Evolutionary conservation across 2,888 invertebrate genomes (phyloP), one percentile per base, ranked within the genome.

Genomic region (Cosmopolites sordidus): DNA sequence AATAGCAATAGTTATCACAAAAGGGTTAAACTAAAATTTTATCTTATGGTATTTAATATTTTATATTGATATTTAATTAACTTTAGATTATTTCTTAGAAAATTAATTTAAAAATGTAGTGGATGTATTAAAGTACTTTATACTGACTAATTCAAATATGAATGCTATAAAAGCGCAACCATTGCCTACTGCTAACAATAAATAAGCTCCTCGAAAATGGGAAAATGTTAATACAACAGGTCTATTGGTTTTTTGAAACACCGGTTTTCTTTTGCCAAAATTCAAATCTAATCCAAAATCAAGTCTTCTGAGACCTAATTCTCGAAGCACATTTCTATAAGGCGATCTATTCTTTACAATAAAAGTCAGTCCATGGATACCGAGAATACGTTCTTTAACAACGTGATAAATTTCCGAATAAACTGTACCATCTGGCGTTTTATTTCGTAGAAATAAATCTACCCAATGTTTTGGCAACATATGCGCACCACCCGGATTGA

Each of bases 331-430:
- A 2, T 29, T 8, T 15, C 29, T 41, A 18, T 42, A 54, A 0
- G 49, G 54, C 1, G 46, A 54, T 27, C 50, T 54, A 15, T 29
- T 49, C 15, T 30, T 46, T 9, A 46, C 16, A 15, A 37, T 42
- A 29, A 33, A 50, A 1, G 50, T 43, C 14, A 50, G 1, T 29
- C 16, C 22, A 2, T 50, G 46, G 12, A 2, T 11, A n/a, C 50
- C 49, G 17, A 50, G 9, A 33, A 33, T 11, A 22, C 38, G 27
- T 42, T 54, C 47, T 27, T 49, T 54, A 1, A 47, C 12, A 11
- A 54, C 8, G 22, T 54, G 54, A 43, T 54, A 54, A n/a, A 42
- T 45, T n/a, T 47, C 40, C 9, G 46, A 42, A 37, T 50, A 50
- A n/a, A 27, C 41, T 1, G 11, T 5, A 4, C 50, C 54, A 42